Conservation (phyloP, 2,113 vertebrate species). For the Micronycteris hirsuta region DNA sequence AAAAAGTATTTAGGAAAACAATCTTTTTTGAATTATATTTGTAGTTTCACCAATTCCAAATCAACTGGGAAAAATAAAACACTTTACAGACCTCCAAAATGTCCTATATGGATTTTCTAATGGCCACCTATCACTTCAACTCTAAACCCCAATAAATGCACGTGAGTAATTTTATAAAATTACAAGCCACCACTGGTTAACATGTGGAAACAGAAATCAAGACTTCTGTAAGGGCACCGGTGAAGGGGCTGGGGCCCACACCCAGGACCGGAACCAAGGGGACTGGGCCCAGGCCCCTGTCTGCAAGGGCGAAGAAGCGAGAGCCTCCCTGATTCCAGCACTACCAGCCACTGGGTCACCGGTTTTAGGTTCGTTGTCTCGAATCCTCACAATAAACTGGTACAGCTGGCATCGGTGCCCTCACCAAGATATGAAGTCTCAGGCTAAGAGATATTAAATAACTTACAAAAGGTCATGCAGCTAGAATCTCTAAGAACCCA, state of each 20-base stretch:
- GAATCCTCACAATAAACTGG: not conserved
- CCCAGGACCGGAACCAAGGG: not conserved
- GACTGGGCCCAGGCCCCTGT: not conserved
- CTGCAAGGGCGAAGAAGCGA: not conserved
- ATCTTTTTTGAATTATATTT: not conserved
- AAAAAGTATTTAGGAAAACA: not conserved
- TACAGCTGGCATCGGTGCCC: not conserved
- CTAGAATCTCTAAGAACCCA: not conserved
- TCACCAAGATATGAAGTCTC: not conserved
- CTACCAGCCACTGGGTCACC: not conserved
- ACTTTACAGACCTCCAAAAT: constrained; percentile 7
- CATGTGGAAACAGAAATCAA: not conserved
- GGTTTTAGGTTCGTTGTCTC: not conserved
- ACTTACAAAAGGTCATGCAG: not conserved
- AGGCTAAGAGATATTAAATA: not conserved
- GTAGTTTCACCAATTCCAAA: constrained; percentile 39
- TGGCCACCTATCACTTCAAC: not conserved
- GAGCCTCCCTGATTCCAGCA: not conserved
- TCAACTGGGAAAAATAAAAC: not conserved
- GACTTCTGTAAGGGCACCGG: not conserved
- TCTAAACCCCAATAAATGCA: not conserved
- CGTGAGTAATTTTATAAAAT: constrained; percentile 8
- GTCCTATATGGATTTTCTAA: not conserved
- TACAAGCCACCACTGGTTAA: not conserved
- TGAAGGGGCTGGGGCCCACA: not conserved